These are phyloP conservation scores for Schlechtendalia chinensis DNA, from an alignment of 1,140 invertebrate species.

Conservation along the genomic window DNA sequence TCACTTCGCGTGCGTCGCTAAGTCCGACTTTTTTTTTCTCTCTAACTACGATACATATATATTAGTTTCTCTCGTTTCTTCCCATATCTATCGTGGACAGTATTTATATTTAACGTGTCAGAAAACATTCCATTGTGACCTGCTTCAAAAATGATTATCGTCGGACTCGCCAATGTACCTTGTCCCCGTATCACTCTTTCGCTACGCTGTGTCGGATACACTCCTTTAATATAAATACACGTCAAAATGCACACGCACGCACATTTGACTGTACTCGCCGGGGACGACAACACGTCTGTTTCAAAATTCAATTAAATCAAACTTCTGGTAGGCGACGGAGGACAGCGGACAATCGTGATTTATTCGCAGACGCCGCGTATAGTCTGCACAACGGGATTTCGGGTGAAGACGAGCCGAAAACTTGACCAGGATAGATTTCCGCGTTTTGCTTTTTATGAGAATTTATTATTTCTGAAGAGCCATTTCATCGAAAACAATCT, in stretches of 20 bases:
- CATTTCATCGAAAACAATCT: background rate
- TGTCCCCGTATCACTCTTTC: no score
- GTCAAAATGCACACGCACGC: no score
- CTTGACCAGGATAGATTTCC: background rate
- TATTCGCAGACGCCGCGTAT: background rate
- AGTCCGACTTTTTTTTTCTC: background rate
- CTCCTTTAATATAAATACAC: no score
- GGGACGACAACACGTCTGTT: no score
- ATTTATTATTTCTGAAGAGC: slow-evolving; percentile 13
- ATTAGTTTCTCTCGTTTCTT: background rate
- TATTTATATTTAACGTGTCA: background rate
- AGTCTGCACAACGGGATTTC: background rate
- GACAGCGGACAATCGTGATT: background rate
- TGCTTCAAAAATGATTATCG: no score
- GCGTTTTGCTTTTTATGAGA: slow-evolving; percentile 1
- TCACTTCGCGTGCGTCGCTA: background rate
- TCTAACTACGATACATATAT: background rate
- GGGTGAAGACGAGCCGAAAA: background rate
- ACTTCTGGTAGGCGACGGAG: no score
- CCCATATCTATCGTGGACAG: background rate
- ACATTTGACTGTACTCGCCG: no score
- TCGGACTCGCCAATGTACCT: no score
- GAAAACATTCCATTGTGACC: background rate
- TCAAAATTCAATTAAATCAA: no score
- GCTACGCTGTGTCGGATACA: no score